These are phyloP conservation scores for Actenoides hombroni DNA, from an alignment of 2,113 vertebrate species.

Conservation along the genomic window DNA sequence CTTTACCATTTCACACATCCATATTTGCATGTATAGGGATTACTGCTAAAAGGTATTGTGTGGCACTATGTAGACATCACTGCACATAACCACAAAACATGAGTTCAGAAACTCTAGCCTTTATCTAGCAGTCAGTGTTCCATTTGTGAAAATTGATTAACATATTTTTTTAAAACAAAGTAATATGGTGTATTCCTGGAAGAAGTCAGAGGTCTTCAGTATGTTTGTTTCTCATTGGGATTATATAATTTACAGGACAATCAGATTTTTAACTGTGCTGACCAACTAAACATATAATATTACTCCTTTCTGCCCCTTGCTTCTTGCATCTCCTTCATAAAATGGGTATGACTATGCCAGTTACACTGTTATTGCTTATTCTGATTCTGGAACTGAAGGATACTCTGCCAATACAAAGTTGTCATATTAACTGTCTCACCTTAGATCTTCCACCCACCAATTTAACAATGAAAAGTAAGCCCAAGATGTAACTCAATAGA, in stretches of 20 bases:
- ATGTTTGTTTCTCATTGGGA: background rate
- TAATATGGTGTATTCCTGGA: background rate
- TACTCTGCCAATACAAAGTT: background rate
- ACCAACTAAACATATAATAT: background rate
- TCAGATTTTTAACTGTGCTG: background rate
- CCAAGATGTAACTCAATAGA: background rate
- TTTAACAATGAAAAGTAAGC: background rate
- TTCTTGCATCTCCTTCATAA: no score
- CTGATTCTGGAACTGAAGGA: background rate
- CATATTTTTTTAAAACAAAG: background rate
- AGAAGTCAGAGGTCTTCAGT: background rate
- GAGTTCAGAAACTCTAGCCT: background rate
- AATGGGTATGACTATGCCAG: background rate
- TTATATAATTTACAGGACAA: background rate
- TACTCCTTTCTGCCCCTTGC: no score
- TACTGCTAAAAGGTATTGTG: background rate
- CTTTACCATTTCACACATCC: background rate
- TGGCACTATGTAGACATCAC: background rate
- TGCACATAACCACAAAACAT: background rate
- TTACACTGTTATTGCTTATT: background rate
- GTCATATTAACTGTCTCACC: background rate
- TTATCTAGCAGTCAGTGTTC: background rate
- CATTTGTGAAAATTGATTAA: background rate
- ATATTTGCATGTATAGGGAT: background rate
- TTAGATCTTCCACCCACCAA: background rate